Percentiles rank a stretch among this genome's conserved stretches.
phyloP scores from a whole-genome alignment of 2,113 vertebrate genomes.

The Corythoichthys haematopterus region DNA sequence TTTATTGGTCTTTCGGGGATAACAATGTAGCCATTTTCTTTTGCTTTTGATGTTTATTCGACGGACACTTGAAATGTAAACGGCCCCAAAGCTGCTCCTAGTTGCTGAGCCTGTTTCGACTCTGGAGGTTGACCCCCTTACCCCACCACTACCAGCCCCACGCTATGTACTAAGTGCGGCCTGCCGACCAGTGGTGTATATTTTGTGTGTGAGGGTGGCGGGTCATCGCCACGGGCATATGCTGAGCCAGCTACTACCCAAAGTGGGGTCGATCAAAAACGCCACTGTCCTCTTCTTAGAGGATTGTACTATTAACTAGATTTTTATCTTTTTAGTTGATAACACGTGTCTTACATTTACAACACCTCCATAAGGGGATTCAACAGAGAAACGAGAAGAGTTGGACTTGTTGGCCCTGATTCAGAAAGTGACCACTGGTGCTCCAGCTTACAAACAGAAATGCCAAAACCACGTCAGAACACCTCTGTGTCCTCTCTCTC shows the following conservation, averaged over 20 bases:
- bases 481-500: conserved; percentile 61
- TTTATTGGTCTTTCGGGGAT: conserved; percentile 22
- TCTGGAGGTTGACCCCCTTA: conserved; percentile 29
- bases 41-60: conserved; percentile 41
- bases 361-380: conserved; percentile 45
- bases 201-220: conserved; percentile 1
- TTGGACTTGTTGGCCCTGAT: conserved; percentile 47
- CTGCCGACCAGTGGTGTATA: background rate
- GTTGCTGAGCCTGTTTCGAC: conserved; percentile 59
- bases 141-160: conserved; percentile 4
- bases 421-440: conserved; percentile 54
- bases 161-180: background rate
- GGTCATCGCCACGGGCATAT: conserved; percentile 36
- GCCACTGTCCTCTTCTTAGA: conserved; percentile 46
- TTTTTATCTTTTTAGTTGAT: conserved; percentile 51
- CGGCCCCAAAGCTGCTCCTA: conserved; percentile 59
- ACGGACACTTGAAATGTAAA: conserved; percentile 67
- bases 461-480: conserved; percentile 66
- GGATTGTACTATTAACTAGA: conserved; percentile 49
- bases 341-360: conserved; percentile 62
- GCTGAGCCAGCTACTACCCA: conserved; percentile 52
- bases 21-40: conserved; percentile 52
- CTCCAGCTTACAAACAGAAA: conserved; percentile 32
- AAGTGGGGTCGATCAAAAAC: conserved; percentile 46
- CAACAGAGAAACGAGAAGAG: conserved; percentile 42